Conservation (phyloP, 2,113 vertebrate genomes). For the Cavia aperea region DNA sequence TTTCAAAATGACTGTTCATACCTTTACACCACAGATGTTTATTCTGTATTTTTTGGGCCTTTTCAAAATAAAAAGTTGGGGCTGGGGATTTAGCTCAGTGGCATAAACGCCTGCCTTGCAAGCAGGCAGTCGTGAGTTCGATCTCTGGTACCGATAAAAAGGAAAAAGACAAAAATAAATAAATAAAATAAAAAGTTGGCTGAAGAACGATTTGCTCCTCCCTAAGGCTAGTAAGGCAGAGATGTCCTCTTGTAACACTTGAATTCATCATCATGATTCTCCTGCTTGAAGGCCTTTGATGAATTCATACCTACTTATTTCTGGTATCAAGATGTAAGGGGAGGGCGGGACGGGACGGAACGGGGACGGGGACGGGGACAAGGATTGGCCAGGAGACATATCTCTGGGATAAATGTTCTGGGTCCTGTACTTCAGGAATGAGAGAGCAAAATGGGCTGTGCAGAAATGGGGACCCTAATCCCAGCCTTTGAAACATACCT, state of each 20-base stretch:
- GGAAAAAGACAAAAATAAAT: too few species aligned
- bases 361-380: too few species aligned
- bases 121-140: too few species aligned
- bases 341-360: too few species aligned
- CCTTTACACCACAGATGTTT: too few species aligned
- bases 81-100: too few species aligned
- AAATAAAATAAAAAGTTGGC: background rate
- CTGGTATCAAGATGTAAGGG: background rate
- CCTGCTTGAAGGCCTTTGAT: background rate
- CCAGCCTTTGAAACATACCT: background rate
- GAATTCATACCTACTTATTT: background rate
- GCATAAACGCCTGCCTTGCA: too few species aligned
- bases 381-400: background rate
- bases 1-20: too few species aligned
- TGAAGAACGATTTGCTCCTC: background rate
- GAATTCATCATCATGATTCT: background rate
- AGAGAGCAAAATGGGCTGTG: background rate
- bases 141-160: too few species aligned
- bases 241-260: background rate
- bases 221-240: background rate
- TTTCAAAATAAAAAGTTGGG: background rate
- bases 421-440: background rate
- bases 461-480: background rate
- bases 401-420: background rate
- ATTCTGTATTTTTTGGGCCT: background rate